Conservation (phyloP, 37 sponge, comb jelly and placozoan genomes). For the Dysidea cf. avara region DNA sequence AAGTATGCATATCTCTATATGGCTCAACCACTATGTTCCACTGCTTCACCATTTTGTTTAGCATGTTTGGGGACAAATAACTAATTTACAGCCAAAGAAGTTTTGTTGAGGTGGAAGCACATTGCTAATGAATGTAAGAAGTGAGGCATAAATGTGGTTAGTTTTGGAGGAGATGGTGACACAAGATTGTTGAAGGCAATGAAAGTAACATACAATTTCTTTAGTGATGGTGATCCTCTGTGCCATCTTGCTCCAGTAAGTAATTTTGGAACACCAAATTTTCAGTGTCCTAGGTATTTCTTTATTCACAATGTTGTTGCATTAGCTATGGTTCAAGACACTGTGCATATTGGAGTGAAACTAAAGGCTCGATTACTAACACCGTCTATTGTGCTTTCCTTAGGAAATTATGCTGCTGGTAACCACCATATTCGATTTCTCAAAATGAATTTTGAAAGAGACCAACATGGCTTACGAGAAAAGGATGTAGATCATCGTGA, state of each 20-base stretch:
- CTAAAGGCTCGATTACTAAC: slow-evolving; percentile 30
- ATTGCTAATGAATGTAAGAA: slow-evolving; percentile 35
- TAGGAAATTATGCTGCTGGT: slow-evolving; percentile 43
- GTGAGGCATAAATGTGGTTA: slow-evolving; percentile 32
- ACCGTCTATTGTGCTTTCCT: slow-evolving; percentile 38
- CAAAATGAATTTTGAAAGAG: slow-evolving; percentile 18
- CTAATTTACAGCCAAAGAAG: slow-evolving; percentile 11
- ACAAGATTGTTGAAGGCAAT: slow-evolving; percentile 48
- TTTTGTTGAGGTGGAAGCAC: slow-evolving; percentile 40
- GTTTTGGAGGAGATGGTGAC: slow-evolving; percentile 67
- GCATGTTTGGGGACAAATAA: slow-evolving; percentile 53
- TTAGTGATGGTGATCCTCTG: too few species aligned
- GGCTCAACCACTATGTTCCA: slow-evolving; percentile 37
- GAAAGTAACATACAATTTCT: slow-evolving; percentile 30
- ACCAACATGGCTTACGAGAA: slow-evolving; percentile 41
- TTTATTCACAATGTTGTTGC: too few species aligned
- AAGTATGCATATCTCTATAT: slow-evolving; percentile 63
- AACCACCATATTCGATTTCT: slow-evolving; percentile 39
- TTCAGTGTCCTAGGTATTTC: too few species aligned
- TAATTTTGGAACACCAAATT: too few species aligned
- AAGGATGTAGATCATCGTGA: slow-evolving; percentile 26
- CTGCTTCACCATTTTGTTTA: slow-evolving; percentile 28
- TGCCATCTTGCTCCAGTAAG: background rate
- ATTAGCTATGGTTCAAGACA: slow-evolving; percentile 52
- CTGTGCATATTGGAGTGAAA: slow-evolving; percentile 46